A percentile compares a stretch with the other conserved stretches of the same genome.
Conservation (phyloP, 2,113 vertebrate species). For the Campylomormyrus tamandua region DNA sequence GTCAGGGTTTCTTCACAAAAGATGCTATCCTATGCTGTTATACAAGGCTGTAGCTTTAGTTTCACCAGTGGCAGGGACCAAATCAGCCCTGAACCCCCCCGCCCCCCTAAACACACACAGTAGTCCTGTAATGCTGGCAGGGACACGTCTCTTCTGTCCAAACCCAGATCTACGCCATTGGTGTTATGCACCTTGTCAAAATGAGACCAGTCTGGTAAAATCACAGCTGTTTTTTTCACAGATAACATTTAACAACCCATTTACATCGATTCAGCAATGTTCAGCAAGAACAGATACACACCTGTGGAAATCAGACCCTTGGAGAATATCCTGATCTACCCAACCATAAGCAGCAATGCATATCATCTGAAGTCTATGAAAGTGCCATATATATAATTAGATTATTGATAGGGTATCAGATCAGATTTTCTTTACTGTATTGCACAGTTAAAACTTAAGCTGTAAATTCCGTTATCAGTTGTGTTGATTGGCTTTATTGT, state of each 20-base stretch:
- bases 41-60: neutral
- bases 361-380: neutral
- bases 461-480: neutral
- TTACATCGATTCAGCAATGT: neutral
- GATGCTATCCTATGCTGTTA: neutral
- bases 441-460: neutral
- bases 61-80: neutral
- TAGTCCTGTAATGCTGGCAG: neutral
- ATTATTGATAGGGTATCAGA: neutral
- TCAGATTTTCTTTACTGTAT: neutral
- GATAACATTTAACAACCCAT: neutral
- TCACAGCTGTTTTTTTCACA: neutral
- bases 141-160: neutral
- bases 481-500: neutral
- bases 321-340: neutral
- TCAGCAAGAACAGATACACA: neutral
- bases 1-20: neutral
- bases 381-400: neutral
- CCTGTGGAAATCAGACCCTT: neutral
- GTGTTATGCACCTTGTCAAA: neutral
- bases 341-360: neutral
- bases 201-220: neutral
- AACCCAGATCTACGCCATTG: neutral
- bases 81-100: neutral
- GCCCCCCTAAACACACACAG: neutral